Percentiles rank a stretch among this genome's conserved stretches.
Evolutionary conservation across 2,888 invertebrate species (phyloP).

Genomic region (Alloscopus bannaensis): DNA sequence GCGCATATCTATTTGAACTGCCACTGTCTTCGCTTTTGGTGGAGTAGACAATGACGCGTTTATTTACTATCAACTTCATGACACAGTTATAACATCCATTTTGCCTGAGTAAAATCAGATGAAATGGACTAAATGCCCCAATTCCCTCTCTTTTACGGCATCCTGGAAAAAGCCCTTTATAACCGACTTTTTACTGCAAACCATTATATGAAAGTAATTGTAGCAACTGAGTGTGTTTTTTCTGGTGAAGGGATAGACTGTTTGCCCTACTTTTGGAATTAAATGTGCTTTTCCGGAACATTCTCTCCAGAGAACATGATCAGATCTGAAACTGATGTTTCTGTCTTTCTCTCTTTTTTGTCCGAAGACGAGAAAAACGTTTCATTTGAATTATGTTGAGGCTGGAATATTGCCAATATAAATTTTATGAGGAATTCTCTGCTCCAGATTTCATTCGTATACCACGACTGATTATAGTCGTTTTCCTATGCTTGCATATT

Average conservation of each 20-base stretch:
- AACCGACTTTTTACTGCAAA: constrained; percentile 28
- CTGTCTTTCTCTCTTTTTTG: too few species aligned
- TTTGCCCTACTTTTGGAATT: constrained; percentile 59
- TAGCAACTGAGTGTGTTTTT: constrained; percentile 25
- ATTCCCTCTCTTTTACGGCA: constrained; percentile 50
- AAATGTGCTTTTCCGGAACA: constrained; percentile 51
- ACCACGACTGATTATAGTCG: neutral
- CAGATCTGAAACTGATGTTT: constrained; percentile 19
- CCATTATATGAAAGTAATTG: constrained; percentile 50
- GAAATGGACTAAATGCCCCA: constrained; percentile 62
- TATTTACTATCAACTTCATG: constrained; percentile 34
- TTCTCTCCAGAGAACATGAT: constrained; percentile 60
- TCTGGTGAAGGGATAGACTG: constrained; percentile 33
- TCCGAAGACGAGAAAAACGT: constrained; percentile 22
- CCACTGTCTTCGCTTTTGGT: neutral
- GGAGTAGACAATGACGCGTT: constrained; percentile 28
- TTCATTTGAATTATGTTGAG: constrained; percentile 54
- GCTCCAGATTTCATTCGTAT: constrained; percentile 59
- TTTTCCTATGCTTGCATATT: neutral
- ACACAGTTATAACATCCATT: constrained; percentile 17
- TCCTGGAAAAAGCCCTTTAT: constrained; percentile 32
- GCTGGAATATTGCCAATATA: constrained; percentile 64
- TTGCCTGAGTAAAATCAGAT: constrained; percentile 55
- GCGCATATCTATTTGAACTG: too few species aligned
- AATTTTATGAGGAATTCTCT: constrained; percentile 57